Conservation (phyloP, 1,140 invertebrate genomes). For the Odontomachus brunneus region DNA sequence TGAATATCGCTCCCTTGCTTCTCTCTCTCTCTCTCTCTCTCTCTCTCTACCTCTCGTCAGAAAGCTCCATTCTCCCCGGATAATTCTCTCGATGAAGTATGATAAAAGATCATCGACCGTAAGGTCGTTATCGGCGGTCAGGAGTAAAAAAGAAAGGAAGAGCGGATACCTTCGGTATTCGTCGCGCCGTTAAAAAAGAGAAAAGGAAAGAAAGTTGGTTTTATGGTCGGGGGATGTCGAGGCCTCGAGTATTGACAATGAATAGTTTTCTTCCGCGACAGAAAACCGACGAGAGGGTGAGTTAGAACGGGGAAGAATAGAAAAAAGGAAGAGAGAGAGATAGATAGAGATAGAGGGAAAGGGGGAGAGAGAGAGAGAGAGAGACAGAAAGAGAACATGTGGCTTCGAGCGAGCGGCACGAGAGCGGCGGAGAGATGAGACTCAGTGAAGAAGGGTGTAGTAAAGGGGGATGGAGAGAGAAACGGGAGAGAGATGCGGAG, state of each 20-base stretch:
- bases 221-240: conserved; percentile 67
- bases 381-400: background rate
- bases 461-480: conserved; percentile 50
- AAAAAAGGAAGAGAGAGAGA: background rate
- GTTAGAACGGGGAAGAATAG: background rate
- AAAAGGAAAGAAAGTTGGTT: conserved; percentile 66
- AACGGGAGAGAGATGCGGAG: conserved; percentile 54
- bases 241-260: conserved; percentile 75
- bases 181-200: conserved; percentile 50
- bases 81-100: conserved; percentile 30
- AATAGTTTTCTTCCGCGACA: conserved; percentile 74
- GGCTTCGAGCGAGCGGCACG: conserved; percentile 6
- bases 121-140: background rate
- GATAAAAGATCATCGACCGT: conserved; percentile 56
- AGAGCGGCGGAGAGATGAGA: conserved; percentile 56
- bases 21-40: conserved; percentile 13
- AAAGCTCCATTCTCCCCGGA: background rate
- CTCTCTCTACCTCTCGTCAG: background rate
- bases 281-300: conserved; percentile 32
- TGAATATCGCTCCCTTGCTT: background rate
- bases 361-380: background rate
- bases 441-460: conserved; percentile 5
- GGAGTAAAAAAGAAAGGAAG: background rate
- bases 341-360: background rate
- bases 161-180: conserved; percentile 31